phyloP scores from a whole-genome alignment of 2,888 invertebrate genomes.

The Bombyx huttoni region DNA sequence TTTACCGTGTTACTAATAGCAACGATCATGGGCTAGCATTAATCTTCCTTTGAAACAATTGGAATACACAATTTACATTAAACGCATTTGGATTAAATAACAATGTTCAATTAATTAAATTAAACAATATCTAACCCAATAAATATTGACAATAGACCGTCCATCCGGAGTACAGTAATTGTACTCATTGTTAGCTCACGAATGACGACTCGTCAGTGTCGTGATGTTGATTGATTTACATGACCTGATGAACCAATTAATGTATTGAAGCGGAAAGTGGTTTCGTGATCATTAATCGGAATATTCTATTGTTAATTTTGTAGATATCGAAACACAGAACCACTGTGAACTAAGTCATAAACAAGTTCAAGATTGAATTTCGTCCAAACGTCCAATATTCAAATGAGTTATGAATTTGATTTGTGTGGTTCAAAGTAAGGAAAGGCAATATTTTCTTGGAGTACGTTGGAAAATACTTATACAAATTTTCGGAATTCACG shows the following conservation, averaged over 20 bases:
- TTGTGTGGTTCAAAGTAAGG: background rate
- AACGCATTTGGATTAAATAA: background rate
- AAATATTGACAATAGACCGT: background rate
- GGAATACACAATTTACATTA: too few species aligned
- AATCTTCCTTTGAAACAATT: too few species aligned
- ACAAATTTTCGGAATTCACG: background rate
- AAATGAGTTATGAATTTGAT: background rate
- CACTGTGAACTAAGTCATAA: background rate
- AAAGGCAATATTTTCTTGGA: background rate
- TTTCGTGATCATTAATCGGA: background rate
- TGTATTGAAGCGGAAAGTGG: background rate
- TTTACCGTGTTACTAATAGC: too few species aligned
- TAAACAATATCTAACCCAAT: background rate
- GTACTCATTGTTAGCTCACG: background rate
- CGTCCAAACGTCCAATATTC: background rate
- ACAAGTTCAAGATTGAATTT: background rate
- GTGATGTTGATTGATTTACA: slow-evolving; percentile 1
- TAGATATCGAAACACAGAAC: background rate
- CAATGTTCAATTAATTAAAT: background rate
- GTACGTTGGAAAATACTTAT: background rate
- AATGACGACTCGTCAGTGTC: background rate
- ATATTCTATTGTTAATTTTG: background rate
- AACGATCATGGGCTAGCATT: too few species aligned
- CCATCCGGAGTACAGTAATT: background rate
- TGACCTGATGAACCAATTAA: slow-evolving; percentile 2